These are phyloP conservation scores for Zaprionus kolodkinae DNA, from an alignment of 1,140 invertebrate genomes.

Conservation along the genomic window DNA sequence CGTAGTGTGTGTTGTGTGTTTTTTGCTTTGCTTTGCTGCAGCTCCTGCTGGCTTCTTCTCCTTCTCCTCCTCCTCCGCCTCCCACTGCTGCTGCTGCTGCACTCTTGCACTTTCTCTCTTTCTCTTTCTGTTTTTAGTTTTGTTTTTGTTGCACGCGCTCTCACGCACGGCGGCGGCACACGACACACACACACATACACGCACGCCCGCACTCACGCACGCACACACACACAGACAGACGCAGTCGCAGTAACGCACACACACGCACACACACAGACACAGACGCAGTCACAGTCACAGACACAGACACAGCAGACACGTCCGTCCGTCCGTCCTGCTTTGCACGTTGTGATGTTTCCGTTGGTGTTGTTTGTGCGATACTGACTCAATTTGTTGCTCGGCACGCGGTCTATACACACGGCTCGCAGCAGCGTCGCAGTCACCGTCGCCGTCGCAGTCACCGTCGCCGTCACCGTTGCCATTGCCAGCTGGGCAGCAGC, in stretches of 20 bases:
- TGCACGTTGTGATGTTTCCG: slow-evolving; percentile 80
- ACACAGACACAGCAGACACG: slow-evolving; percentile 60
- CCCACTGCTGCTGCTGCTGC: background rate
- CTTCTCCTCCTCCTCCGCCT: background rate
- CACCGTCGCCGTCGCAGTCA: background rate
- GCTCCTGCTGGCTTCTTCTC: background rate
- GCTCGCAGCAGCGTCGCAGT: background rate
- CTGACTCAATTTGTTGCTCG: slow-evolving; percentile 83
- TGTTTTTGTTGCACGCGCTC: slow-evolving; percentile 19
- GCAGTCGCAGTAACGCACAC: slow-evolving; percentile 19
- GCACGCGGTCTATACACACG: slow-evolving; percentile 69
- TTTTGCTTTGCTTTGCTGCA: background rate
- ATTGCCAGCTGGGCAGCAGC: background rate
- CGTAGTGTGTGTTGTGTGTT: background rate
- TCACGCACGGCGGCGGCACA: background rate
- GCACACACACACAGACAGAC: slow-evolving; percentile 31
- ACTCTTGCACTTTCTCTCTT: background rate
- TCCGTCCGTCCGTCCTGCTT: slow-evolving; percentile 67
- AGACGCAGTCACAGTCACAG: slow-evolving; percentile 20
- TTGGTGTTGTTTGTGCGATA: slow-evolving; percentile 84
- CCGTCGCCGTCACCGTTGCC: background rate
- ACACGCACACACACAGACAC: background rate
- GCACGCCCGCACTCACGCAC: slow-evolving; percentile 19
- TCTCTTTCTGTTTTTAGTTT: background rate
- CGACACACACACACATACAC: slow-evolving; percentile 41